A percentile compares a stretch with the other conserved stretches of the same genome.
Evolutionary conservation across 23 tunicate species (phyloP).

Genomic region (Styela plicata): DNA sequence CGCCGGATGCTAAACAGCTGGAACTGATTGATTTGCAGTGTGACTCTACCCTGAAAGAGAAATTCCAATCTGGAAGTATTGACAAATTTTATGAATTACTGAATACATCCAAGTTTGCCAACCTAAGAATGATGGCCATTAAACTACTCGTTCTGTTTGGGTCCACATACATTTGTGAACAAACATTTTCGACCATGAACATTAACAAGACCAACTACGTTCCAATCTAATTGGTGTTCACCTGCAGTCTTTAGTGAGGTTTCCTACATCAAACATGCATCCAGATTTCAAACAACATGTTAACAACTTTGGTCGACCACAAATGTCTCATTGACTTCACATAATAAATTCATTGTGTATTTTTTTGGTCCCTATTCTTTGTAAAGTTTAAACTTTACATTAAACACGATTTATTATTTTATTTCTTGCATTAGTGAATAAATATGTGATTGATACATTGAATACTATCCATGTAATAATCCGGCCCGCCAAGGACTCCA

Average conservation of each 20-base stretch:
- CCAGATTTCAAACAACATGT: conserved; percentile 67
- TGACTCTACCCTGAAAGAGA: no score
- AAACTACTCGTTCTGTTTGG: conserved; percentile 86
- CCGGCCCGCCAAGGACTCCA: conserved; percentile 27
- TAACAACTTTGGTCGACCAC: conserved; percentile 71
- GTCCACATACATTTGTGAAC: conserved; percentile 77
- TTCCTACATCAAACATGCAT: conserved; percentile 65
- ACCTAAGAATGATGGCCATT: conserved; percentile 78
- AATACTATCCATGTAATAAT: not conserved
- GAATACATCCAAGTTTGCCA: conserved; percentile 70
- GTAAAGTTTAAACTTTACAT: conserved; percentile 20
- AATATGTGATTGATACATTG: conserved; percentile 29
- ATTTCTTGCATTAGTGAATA: conserved; percentile 21
- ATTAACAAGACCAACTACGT: conserved; percentile 69
- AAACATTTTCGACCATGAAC: conserved; percentile 69
- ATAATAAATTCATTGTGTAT: conserved; percentile 37
- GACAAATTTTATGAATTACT: conserved; percentile 69
- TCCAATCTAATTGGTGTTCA: conserved; percentile 63
- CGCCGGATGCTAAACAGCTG: conserved; percentile 73
- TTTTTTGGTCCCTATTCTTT: conserved; percentile 48
- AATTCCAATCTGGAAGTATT: conserved; percentile 67
- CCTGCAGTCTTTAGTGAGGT: conserved; percentile 69
- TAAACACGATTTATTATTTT: conserved; percentile 8
- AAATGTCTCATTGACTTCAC: conserved; percentile 63
- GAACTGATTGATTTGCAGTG: no score